Base-by-base conservation (phyloP, 2,888 invertebrate species). In the Lochmaea crataegi region DNA sequence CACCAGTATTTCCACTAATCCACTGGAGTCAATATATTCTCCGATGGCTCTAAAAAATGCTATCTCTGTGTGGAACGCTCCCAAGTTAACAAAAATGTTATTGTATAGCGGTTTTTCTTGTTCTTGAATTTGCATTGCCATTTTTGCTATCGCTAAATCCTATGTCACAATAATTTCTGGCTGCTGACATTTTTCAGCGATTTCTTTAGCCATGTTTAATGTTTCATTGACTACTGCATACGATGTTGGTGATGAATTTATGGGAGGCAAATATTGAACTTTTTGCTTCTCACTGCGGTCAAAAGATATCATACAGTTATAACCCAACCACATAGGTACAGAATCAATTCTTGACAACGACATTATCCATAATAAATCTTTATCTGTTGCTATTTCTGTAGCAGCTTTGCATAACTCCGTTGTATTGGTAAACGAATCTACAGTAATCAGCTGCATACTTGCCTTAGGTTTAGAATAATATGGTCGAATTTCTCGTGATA, bases 271-370 rank as follows among this genome's bases (percentile, higher is more conserved):
- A 66, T 71, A 71, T 32, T 65, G 57, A 22, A 83, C 74, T 14
- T 61, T 72, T 18, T 72, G 72, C 38, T n/a, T 61, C 22, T 67
- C 67, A 67, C 67, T 72, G 56, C 1, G 72, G 16, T 72, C 72
- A 7, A 1, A 51, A 26, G 53, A 72, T 41, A 60, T 53, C 41
- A 60, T 76, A 65, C 80, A 77, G 64, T 82, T 83, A 60, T 75
- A 83, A 72, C 82, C 81, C 45, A 81, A 63, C 82, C 82, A 83
- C 82, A 80, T 80, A n/a, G 81, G 81, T 71, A 75, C 63, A 63
- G 77, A 80, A 78, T 74, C 75, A 11, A 73, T 12, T 74, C 60
- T 56, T 60, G 76, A 71, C 53, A 78, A 76, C 18, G 78, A 79
- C 71, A 79, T 73, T 65, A 76, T 71, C 79, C 76, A 81, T 75